phyloP scores from a whole-genome alignment of 2,888 invertebrate species.

The Clusia tigrina region DNA sequence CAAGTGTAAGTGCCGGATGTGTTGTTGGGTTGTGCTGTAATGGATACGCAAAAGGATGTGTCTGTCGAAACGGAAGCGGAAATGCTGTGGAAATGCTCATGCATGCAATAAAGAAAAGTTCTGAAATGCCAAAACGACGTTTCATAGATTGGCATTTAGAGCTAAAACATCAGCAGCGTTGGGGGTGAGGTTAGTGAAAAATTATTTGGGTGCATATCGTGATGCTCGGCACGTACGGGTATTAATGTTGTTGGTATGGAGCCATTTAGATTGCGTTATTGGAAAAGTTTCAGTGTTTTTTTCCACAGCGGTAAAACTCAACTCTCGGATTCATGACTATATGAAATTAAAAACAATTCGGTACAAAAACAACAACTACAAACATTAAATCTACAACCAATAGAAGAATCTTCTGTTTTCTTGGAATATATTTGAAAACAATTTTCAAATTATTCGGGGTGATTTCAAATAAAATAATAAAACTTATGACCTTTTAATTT shows the following conservation, averaged over 20 bases:
- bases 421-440: too few species aligned
- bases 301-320: too few species aligned
- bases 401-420: too few species aligned
- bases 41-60: slow-evolving; percentile 49
- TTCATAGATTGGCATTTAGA: slow-evolving; percentile 47
- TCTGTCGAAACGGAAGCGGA: slow-evolving; percentile 44
- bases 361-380: too few species aligned
- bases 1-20: slow-evolving; percentile 5
- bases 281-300: too few species aligned
- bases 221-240: slow-evolving; percentile 54
- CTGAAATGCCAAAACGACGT: slow-evolving; percentile 53
- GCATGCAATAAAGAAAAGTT: slow-evolving; percentile 59
- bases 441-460: too few species aligned
- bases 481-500: background rate
- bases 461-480: background rate
- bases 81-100: slow-evolving; percentile 52
- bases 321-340: too few species aligned
- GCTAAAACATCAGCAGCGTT: background rate
- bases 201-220: slow-evolving; percentile 34
- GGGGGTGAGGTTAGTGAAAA: slow-evolving; percentile 2
- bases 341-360: too few species aligned
- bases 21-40: slow-evolving; percentile 34
- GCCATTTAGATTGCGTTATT: slow-evolving; percentile 57
- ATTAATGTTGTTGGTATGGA: slow-evolving; percentile 43
- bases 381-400: too few species aligned